phyloP scores from a whole-genome alignment of 2,797 vertebrate genomes.

The Tragelaphus eurycerus region DNA sequence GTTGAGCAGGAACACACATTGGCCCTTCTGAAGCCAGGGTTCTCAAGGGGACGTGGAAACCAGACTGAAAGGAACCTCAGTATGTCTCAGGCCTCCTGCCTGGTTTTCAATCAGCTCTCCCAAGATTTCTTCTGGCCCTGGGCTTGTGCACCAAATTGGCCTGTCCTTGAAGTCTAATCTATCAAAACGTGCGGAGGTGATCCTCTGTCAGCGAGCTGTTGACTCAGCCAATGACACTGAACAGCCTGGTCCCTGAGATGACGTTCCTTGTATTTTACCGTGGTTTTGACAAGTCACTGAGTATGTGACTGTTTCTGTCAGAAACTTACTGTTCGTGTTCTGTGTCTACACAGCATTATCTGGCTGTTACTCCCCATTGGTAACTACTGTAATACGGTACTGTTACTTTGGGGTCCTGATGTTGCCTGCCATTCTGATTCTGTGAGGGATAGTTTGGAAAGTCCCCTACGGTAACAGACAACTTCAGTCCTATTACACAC shows the following conservation, averaged over 20 bases:
- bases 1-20: neutral
- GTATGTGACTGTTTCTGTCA: neutral
- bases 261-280: neutral
- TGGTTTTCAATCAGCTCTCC: neutral
- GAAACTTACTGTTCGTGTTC: conserved; percentile 26
- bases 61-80: neutral
- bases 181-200: neutral
- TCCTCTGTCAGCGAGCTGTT: neutral
- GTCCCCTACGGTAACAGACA: neutral
- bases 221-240: neutral
- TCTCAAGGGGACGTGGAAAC: neutral
- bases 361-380: neutral
- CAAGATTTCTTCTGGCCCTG: neutral
- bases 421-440: neutral
- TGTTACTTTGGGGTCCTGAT: neutral
- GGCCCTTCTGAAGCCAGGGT: neutral
- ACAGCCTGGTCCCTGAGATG: neutral
- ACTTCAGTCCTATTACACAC: neutral
- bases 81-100: neutral
- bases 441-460: conserved; percentile 25
- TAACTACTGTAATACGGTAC: neutral
- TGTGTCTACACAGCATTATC: neutral
- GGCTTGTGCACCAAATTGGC: neutral
- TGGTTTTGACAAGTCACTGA: neutral
- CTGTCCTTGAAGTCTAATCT: neutral